A percentile compares a stretch with the other conserved stretches of the same genome.
Evolutionary conservation across 2,888 invertebrate genomes (phyloP).

Genomic region (Ormia ochracea): DNA sequence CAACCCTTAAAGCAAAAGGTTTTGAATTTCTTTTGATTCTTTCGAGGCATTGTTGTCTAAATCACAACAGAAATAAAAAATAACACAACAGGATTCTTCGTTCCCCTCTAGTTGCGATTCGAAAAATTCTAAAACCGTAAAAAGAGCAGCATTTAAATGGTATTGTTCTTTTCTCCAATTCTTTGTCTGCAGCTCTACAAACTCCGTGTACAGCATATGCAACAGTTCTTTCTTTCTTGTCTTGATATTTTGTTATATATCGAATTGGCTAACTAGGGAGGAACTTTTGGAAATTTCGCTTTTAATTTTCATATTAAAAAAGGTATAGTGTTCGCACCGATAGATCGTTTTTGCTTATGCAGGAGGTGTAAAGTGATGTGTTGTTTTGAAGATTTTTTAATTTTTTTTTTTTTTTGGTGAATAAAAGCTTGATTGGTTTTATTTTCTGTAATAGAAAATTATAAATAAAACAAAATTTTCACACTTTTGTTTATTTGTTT

Average conservation of each 20-base stretch:
- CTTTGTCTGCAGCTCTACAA: conserved; percentile 24
- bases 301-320: not conserved
- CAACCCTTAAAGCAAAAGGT: conserved; percentile 61
- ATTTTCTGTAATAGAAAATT: conserved; percentile 2
- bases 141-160: conserved; percentile 59
- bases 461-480: conserved; percentile 20
- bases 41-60: conserved; percentile 52
- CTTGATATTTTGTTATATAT: conserved; percentile 4
- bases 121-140: conserved; percentile 50
- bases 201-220: conserved; percentile 56
- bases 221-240: conserved; percentile 40
- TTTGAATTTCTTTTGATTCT: conserved; percentile 59
- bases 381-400: conserved; percentile 13
- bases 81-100: conserved; percentile 56
- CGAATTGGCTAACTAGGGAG: conserved; percentile 44
- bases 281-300: conserved; percentile 53
- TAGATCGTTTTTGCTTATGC: not conserved
- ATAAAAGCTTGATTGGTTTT: conserved; percentile 11
- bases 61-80: conserved; percentile 52
- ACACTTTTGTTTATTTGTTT: conserved; percentile 50
- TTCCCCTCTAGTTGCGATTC: conserved; percentile 1
- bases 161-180: conserved; percentile 52
- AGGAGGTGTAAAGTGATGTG: conserved; percentile 51
- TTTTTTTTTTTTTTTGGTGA: not conserved
- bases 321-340: not conserved